Evolutionary conservation across 2,797 vertebrate species (phyloP).

Genomic region (Lutjanus argentimaculatus): DNA sequence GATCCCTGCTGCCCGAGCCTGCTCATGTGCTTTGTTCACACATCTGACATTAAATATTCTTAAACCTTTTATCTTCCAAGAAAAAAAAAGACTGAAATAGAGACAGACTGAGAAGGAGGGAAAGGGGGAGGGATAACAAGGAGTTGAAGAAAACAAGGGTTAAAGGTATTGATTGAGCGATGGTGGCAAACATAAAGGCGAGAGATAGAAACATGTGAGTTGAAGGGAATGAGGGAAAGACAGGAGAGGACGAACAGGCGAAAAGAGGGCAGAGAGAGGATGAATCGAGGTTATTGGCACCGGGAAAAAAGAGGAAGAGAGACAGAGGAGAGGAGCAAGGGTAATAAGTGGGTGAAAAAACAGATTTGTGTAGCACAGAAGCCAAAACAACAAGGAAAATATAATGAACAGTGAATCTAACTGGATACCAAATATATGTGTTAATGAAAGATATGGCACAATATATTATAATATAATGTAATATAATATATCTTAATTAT

Average conservation of each 20-base stretch:
- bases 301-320: slow-evolving; percentile 15
- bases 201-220: slow-evolving; percentile 52
- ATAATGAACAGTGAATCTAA: slow-evolving; percentile 41
- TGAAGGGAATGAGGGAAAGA: slow-evolving; percentile 38
- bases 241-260: slow-evolving; percentile 49
- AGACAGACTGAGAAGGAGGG: not conserved
- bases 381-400: slow-evolving; percentile 28
- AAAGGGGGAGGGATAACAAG: slow-evolving; percentile 6
- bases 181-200: slow-evolving; percentile 53
- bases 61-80: slow-evolving; percentile 63
- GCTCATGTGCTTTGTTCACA: slow-evolving; percentile 60
- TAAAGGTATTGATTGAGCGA: slow-evolving; percentile 63
- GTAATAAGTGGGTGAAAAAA: slow-evolving; percentile 54
- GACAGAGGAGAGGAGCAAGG: slow-evolving; percentile 32
- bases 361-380: slow-evolving; percentile 32
- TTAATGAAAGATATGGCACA: slow-evolving; percentile 25
- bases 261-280: slow-evolving; percentile 53
- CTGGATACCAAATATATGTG: slow-evolving; percentile 29
- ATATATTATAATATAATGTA: not conserved
- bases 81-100: slow-evolving; percentile 43
- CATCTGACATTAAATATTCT: slow-evolving; percentile 62
- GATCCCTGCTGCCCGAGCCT: slow-evolving; percentile 37
- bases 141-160: slow-evolving; percentile 45
- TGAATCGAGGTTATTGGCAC: slow-evolving; percentile 47
- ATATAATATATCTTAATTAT: too few relatives aligned